Base-by-base conservation (phyloP, 2,797 vertebrate genomes). In the Odontamblyopus rebecca region DNA sequence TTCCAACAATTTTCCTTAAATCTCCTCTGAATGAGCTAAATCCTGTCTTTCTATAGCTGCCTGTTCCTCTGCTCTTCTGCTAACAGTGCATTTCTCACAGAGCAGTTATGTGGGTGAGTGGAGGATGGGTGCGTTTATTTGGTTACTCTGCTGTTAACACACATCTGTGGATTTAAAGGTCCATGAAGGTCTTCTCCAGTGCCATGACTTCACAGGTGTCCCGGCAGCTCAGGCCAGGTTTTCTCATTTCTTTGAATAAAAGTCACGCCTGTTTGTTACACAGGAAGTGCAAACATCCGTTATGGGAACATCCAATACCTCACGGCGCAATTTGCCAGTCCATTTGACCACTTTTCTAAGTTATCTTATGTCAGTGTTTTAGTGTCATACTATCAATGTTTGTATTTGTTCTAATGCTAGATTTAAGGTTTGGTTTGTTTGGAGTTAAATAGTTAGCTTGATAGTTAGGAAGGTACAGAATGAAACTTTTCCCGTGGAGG, bases 281-380 rank as follows among this genome's bases (percentile, higher is more conserved):
- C 79, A 69, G 77, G 83, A 89, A 88, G 82, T 72, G 85, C 82
- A 91, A 91, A 91, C 86, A 90, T 91, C 86, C 72, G 64, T 75
- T 76, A 80, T 48, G 69, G 78, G 60, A 82, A 75, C 72, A 74
- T 80, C 73, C 67, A 35, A 74, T 75, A 77, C 73, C 70, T 35
- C 57, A 19, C 64, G 30, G 77, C 66, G 76, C 77, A 75, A 77
- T 83, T 82, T 78, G 80, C 87, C 71, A 85, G 71, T 76, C 63
- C 59, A 70, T 82, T 75, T 69, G 51, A 78, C 75, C 77, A 82
- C 72, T 81, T 68, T 50, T 18, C 62, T 63, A 18, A 7, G 30
- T 59, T 69, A 41, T 74, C 75, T 73, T 38, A 73, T 44, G 50
- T 61, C 71, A 44, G 67, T 30, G 63, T 61, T 73, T 72, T 23